Evolutionary conservation across 1,140 invertebrate species (phyloP).

Genomic region (Wiebesia pumilae): DNA sequence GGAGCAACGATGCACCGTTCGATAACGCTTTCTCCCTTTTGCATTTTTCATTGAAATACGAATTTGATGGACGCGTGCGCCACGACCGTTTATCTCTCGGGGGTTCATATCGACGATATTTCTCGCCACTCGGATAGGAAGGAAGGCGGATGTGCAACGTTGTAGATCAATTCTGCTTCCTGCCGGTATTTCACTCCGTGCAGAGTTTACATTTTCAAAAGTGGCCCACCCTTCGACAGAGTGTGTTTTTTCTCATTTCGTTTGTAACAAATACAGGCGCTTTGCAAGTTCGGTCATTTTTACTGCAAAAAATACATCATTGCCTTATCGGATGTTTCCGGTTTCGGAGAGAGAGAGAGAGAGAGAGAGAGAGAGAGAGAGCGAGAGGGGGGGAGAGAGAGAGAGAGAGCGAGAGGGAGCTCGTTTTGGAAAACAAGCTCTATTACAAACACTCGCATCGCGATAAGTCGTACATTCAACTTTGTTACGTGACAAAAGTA

Average conservation of each 20-base stretch:
- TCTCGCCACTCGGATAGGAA: not conserved
- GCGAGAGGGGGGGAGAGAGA: no score
- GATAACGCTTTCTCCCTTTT: not conserved
- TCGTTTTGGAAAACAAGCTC: no score
- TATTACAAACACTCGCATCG: no score
- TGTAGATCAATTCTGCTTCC: slow-evolving; percentile 38
- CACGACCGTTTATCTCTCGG: slow-evolving; percentile 43
- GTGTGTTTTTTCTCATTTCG: slow-evolving; percentile 4
- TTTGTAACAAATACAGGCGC: not conserved
- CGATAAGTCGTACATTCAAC: no score
- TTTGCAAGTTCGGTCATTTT: not conserved
- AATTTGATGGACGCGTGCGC: slow-evolving; percentile 51
- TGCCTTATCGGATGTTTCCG: not conserved
- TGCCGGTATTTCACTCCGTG: not conserved
- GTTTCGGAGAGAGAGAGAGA: not conserved
- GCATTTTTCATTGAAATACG: slow-evolving; percentile 53
- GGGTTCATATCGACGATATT: slow-evolving; percentile 42
- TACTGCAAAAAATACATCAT: not conserved
- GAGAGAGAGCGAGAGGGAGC: no score
- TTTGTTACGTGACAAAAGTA: no score
- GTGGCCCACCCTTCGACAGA: not conserved
- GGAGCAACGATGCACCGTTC: not conserved
- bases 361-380: no score
- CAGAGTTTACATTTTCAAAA: slow-evolving; percentile 28
- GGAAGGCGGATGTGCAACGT: slow-evolving; percentile 17